Evolutionary conservation across 2,797 vertebrate genomes (phyloP), one percentile per base, ranked within the genome.

Genomic region (Fratercula arctica): DNA sequence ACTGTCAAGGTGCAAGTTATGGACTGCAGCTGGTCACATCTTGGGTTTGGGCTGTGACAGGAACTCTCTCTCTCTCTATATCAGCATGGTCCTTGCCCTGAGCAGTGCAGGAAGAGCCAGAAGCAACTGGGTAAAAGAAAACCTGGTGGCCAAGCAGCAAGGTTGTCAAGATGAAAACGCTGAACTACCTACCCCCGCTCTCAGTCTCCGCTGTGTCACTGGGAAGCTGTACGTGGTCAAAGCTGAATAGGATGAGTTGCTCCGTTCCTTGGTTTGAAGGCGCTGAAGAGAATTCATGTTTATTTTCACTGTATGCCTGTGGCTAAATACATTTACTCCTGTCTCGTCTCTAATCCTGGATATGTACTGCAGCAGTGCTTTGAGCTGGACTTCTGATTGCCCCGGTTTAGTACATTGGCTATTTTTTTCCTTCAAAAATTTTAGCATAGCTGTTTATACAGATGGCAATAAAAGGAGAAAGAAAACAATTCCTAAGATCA

Each of bases 111-210:
- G 69, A 37, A 51, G 45, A 60, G 35, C 72, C 57, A 46, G n/a
- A 60, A 73, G 29, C 2, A 14, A 25, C 33, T 3, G 24, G 20
- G 4, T 6, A 24, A 67, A 69, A 53, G 7, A 54, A 88, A 88
- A 46, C 11, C 33, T 43, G 37, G 14, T 43, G 76, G 54, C 41
- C 80, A 31, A 79, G 45, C n/a, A 85, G 43, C 24, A 39, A 6
- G 11, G 8, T 3, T 46, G n/a, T 18, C 7, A 5, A 4, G 0
- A 3, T 6, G 70, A 61, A 45, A 39, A 35, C 1, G 0, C 16
- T 11, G 4, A 48, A 29, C 59, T 45, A 24, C 26, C 46, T 24
- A 9, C 11, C 31, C 26, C 25, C 39, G 59, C 73, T 45, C 23
- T 54, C 28, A 24, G 39, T 14, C 33, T 64, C 48, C 1, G 1